These are phyloP conservation scores for Autographa gamma DNA, from an alignment of 2,888 invertebrate genomes.

Conservation along the genomic window DNA sequence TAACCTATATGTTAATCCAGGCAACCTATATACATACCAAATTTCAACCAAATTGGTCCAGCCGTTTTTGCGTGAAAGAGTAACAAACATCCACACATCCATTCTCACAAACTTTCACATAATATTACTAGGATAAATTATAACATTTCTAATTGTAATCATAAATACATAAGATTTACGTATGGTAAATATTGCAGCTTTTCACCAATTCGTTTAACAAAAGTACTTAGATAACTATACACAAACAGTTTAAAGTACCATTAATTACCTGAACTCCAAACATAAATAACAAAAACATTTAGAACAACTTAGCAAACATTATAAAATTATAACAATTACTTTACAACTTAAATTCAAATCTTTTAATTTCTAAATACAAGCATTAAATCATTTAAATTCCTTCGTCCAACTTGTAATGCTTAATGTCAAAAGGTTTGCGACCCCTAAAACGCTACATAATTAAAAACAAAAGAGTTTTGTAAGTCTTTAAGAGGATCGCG, in stretches of 20 bases:
- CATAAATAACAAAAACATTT: not conserved
- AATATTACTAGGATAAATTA: too few relatives aligned
- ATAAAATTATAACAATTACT: slow-evolving; percentile 2
- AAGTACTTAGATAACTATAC: not conserved
- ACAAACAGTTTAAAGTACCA: slow-evolving; percentile 1
- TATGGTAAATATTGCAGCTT: not conserved
- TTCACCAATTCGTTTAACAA: too few relatives aligned
- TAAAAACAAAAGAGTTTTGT: slow-evolving; percentile 41
- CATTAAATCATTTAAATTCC: not conserved
- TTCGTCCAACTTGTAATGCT: not conserved
- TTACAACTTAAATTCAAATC: not conserved
- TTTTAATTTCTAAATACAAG: not conserved
- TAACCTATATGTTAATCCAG: too few relatives aligned
- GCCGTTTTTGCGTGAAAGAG: too few relatives aligned
- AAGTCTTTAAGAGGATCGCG: slow-evolving; percentile 53
- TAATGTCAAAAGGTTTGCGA: slow-evolving; percentile 29
- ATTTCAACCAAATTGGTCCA: too few relatives aligned
- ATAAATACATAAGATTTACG: not conserved
- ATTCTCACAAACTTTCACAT: too few relatives aligned
- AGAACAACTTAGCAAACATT: slow-evolving; percentile 3
- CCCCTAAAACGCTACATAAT: slow-evolving; percentile 46
- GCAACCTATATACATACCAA: too few relatives aligned
- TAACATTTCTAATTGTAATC: too few relatives aligned
- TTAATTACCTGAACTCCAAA: not conserved
- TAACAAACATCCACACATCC: too few relatives aligned